These are phyloP conservation scores for Sarcophaga bullata DNA, from an alignment of 1,140 invertebrate species.

Conservation along the genomic window DNA sequence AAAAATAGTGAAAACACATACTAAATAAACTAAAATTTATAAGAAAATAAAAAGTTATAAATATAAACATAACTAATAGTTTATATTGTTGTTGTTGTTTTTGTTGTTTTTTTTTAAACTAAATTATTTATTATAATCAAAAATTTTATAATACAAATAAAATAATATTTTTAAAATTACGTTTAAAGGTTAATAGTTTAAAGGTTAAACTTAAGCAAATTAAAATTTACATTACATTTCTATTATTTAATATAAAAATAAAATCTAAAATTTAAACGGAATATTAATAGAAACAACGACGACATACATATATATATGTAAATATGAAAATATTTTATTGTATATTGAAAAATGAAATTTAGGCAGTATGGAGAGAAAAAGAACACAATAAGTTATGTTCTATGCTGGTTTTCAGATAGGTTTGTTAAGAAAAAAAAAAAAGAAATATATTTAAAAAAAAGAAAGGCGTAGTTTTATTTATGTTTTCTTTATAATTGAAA, in stretches of 20 bases:
- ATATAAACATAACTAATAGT: conserved; percentile 15
- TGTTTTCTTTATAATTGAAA: not conserved
- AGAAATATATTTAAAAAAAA: not conserved
- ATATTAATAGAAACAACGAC: not conserved
- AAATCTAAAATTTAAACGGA: not conserved
- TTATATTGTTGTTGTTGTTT: not conserved
- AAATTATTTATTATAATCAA: conserved; percentile 15
- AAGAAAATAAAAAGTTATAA: conserved; percentile 6
- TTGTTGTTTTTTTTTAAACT: not conserved
- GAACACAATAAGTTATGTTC: not conserved
- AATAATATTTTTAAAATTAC: not conserved
- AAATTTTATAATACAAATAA: conserved; percentile 18
- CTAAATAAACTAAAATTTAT: not conserved
- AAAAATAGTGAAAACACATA: not conserved
- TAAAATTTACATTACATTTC: not conserved
- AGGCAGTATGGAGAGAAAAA: not conserved
- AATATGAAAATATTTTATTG: not conserved
- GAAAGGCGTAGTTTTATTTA: not conserved
- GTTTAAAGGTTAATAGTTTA: not conserved
- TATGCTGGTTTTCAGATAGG: not conserved
- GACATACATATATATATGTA: not conserved
- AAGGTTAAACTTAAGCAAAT: not conserved
- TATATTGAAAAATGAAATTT: too few species aligned
- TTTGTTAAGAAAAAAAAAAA: not conserved
- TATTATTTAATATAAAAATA: not conserved